Evolutionary conservation across 2,888 invertebrate species (phyloP).

Genomic region (Papilio protenor): DNA sequence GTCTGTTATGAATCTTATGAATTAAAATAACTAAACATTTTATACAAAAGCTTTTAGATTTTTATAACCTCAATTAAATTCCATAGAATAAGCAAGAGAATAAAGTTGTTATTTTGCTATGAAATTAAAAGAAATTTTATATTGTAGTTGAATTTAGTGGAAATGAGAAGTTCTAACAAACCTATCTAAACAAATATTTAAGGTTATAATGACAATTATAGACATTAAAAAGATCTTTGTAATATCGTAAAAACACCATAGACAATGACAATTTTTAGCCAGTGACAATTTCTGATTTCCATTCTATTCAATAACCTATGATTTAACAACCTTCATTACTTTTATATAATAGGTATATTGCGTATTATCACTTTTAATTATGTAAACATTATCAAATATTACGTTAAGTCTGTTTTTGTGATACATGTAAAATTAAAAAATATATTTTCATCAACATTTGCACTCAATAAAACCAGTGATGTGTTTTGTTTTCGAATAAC

Average conservation of each 20-base stretch:
- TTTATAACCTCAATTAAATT: conserved; percentile 15
- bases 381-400: neutral
- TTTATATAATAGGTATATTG: neutral
- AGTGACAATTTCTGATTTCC: no score
- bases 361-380: neutral
- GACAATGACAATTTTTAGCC: no score
- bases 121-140: neutral
- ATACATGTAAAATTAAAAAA: neutral
- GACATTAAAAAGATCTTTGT: no score
- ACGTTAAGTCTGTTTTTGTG: conserved; percentile 1
- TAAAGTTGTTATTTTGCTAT: conserved; percentile 1
- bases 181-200: no score
- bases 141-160: neutral
- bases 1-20: conserved; percentile 27
- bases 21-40: conserved; percentile 7
- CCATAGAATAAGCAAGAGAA: neutral
- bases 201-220: no score
- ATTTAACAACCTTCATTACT: neutral
- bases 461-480: conserved; percentile 54
- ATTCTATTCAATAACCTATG: neutral
- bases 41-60: neutral
- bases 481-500: conserved; percentile 36
- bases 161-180: no score
- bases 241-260: no score
- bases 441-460: conserved; percentile 4